Evolutionary conservation across 2,797 vertebrate genomes (phyloP), one percentile per base, ranked within the genome.

Genomic region (Garrulus glandarius): DNA sequence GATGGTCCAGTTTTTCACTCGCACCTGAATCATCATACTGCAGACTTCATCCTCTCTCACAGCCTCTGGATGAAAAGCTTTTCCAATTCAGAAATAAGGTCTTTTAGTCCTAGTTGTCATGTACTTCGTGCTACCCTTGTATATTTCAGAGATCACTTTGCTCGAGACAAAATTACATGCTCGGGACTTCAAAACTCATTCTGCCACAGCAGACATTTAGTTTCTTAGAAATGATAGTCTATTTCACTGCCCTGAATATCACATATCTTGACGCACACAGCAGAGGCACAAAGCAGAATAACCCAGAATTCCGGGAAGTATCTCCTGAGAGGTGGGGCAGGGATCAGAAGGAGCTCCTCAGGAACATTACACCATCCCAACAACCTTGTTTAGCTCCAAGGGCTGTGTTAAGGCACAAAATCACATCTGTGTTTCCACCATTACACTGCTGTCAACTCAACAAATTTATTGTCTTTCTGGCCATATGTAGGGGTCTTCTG

Each of bases 141-240:
- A 91, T 63, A 69, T 92, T 87, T 87, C 89, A 94, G 94, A 92
- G 67, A 95, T 87, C 80, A 41, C 86, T 93, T 95, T 89, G 69
- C 81, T 91, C 10, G 10, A 91, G 77, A 91, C 52, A 55, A 93
- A 95, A 94, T 96, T 95, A 87, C 84, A 72, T 84, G 30, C 55
- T 87, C 1, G 0, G 59, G 74, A 92, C 24, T 75, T 69, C 88
- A 91, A 72, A 55, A 32, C 44, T 78, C 65, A 50, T 69, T 89
- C 61, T 94, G 86, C 80, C 29, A 20, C 32, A 57, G 83, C 64
- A 95, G 63, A 92, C 59, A 83, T 87, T 89, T 89, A 0, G 0
- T 91, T 57, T 87, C 50, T 60, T 67, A 47, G 80, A 95, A 89
- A 94, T 87, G 22, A 87, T 68, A 34, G 63, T 84, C 65, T 86